Base-by-base conservation (phyloP, 2,797 vertebrate genomes). In the Adelosebastes latens region DNA sequence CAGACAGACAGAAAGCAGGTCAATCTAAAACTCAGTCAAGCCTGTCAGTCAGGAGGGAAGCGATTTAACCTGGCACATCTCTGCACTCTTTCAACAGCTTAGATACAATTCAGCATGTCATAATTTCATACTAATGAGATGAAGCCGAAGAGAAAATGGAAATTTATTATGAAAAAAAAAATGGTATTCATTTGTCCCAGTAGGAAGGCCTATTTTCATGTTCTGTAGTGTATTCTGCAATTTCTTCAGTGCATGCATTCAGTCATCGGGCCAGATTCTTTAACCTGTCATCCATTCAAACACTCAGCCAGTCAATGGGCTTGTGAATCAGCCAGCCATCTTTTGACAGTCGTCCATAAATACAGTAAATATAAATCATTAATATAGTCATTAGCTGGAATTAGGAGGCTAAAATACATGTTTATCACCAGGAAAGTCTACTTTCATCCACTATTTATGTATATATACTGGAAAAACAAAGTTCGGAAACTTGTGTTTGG, bases 241-340 rank as follows among this genome's bases (percentile, higher is more conserved):
- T 84, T 71, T 77, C 29, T 42, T 72, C 36, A 16, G 62, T 31
- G 53, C 53, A 36, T n/a, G 58, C 67, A 59, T 22, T 72, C 69
- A 75, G 71, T 86, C 74, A 84, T 65, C 56, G 65, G 64, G 72
- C 58, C 80, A 84, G 63, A 85, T 85, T 77, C 68, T 75, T 72
- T 59, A 79, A 77, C 65, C 63, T 60, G 53, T 42, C 78, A 75
- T 77, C 72, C 78, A 55, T 79, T 81, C 27, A 81, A 84, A 29
- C 74, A 79, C 22, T 58, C 79, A 52, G 58, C 75, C 74, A 79
- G 31, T 76, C 34, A 32, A 34, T 34, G 32, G 32, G 32, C 10
- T 25, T 61, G 12, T 69, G 71, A 78, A 73, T 86, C 72, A 79
- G 61, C 11, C 52, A 34, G 36, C 60, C 60, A 39, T 62, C 27